phyloP scores from a whole-genome alignment of 2,888 invertebrate species.

The Dicranocentrus wangi region DNA sequence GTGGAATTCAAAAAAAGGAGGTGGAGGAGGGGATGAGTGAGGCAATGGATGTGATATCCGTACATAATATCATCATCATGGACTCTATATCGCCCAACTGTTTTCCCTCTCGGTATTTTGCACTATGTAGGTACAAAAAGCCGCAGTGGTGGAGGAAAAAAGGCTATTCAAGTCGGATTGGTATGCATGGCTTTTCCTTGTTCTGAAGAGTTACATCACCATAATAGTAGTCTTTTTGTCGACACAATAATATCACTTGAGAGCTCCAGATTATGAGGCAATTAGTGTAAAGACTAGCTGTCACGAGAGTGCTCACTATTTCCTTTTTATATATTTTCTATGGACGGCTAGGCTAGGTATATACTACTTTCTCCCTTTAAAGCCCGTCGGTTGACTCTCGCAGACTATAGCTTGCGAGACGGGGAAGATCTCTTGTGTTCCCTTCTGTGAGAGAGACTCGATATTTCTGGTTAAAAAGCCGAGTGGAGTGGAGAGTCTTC shows the following conservation, averaged over 20 bases:
- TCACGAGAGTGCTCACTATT: constrained; percentile 63
- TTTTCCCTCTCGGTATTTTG: too few relatives aligned
- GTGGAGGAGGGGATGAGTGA: background rate
- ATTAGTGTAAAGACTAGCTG: constrained; percentile 70
- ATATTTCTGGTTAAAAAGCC: too few relatives aligned
- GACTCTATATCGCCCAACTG: background rate
- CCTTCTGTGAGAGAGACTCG: too few relatives aligned
- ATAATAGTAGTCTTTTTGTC: constrained; percentile 52
- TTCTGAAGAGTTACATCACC: constrained; percentile 49
- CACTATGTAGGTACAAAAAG: constrained; percentile 12
- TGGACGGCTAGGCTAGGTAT: too few relatives aligned
- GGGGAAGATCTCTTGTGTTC: too few relatives aligned
- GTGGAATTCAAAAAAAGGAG: constrained; percentile 30
- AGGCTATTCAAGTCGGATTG: constrained; percentile 37
- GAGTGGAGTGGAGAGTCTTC: too few relatives aligned
- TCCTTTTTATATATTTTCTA: constrained; percentile 30
- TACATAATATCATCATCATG: too few relatives aligned
- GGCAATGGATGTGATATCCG: background rate
- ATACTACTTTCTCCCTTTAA: too few relatives aligned
- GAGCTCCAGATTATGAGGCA: constrained; percentile 72
- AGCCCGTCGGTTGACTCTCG: too few relatives aligned
- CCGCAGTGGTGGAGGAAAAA: background rate
- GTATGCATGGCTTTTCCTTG: constrained; percentile 58
- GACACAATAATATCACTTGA: constrained; percentile 68
- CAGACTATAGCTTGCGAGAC: too few relatives aligned